phyloP scores from a whole-genome alignment of 2,888 invertebrate genomes.

The Lordiphosa fenestrarum region DNA sequence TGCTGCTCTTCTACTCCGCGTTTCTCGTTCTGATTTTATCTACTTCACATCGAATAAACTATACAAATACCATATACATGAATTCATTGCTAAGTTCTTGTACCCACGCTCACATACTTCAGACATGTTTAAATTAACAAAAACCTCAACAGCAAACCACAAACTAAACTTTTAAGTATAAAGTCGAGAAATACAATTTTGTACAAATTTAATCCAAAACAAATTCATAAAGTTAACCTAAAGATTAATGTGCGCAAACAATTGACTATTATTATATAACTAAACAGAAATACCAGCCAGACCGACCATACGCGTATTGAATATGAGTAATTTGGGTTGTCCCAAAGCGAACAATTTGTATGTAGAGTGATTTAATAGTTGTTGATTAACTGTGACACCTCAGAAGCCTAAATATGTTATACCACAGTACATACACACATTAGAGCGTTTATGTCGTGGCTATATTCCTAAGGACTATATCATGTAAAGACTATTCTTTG shows the following conservation, averaged over 20 bases:
- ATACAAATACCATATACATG: slow-evolving; percentile 47
- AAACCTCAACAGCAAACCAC: slow-evolving; percentile 15
- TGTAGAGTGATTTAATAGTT: too few species aligned
- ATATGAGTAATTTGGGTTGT: too few species aligned
- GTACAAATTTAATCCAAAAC: slow-evolving; percentile 26
- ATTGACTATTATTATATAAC: background rate
- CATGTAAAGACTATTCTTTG: too few species aligned
- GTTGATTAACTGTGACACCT: too few species aligned
- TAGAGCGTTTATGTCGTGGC: background rate
- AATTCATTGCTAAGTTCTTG: slow-evolving; percentile 43
- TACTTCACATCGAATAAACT: slow-evolving; percentile 70
- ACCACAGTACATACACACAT: background rate
- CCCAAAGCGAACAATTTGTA: too few species aligned
- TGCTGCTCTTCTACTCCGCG: slow-evolving; percentile 45
- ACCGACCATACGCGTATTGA: too few species aligned
- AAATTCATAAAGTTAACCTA: slow-evolving; percentile 9
- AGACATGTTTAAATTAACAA: slow-evolving; percentile 6
- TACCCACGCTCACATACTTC: slow-evolving; percentile 19
- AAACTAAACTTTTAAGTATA: slow-evolving; percentile 41
- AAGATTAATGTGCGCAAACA: slow-evolving; percentile 9
- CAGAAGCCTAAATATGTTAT: too few species aligned
- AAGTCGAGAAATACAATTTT: slow-evolving; percentile 34
- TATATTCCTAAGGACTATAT: too few species aligned
- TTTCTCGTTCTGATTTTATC: slow-evolving; percentile 58
- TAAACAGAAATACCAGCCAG: too few species aligned